Conservation (phyloP, 1,140 invertebrate species). For the Carcinoscorpius rotundicauda region DNA sequence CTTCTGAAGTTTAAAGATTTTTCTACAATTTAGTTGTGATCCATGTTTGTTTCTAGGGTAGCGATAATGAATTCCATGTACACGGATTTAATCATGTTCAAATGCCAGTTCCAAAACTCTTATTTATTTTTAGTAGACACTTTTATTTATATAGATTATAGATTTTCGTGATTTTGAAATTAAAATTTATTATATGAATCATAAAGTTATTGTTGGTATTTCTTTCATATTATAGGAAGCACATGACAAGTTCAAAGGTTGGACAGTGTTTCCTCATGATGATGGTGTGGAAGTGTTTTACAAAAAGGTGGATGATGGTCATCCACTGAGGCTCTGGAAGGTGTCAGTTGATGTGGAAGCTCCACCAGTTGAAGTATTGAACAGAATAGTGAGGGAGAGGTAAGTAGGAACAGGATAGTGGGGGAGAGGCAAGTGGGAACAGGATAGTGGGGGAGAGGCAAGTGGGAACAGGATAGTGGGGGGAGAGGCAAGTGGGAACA, state of each 20-base stretch:
- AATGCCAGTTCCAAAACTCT: no score
- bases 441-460: conserved; percentile 47
- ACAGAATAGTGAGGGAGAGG: conserved; percentile 48
- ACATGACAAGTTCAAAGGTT: conserved; percentile 48
- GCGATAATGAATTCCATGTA: no score
- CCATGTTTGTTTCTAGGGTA: no score
- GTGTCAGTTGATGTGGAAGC: conserved; percentile 78
- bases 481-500: no score
- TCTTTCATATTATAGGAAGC: conserved; percentile 12
- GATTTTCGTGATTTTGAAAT: no score
- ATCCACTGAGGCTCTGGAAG: conserved; percentile 77
- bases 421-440: conserved; percentile 40
- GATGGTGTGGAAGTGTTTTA: conserved; percentile 75
- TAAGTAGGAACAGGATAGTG: conserved; percentile 23
- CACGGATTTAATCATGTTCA: no score
- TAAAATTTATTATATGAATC: no score
- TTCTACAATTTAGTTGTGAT: no score
- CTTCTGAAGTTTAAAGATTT: no score
- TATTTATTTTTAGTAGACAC: no score
- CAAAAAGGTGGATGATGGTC: conserved; percentile 80
- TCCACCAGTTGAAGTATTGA: conserved; percentile 67
- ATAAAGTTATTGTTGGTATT: no score
- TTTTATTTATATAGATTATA: no score
- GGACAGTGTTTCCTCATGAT: conserved; percentile 52
- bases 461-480: neutral